Evolutionary conservation across 2,888 invertebrate species (phyloP).

Genomic region (Campaea margaritaria): DNA sequence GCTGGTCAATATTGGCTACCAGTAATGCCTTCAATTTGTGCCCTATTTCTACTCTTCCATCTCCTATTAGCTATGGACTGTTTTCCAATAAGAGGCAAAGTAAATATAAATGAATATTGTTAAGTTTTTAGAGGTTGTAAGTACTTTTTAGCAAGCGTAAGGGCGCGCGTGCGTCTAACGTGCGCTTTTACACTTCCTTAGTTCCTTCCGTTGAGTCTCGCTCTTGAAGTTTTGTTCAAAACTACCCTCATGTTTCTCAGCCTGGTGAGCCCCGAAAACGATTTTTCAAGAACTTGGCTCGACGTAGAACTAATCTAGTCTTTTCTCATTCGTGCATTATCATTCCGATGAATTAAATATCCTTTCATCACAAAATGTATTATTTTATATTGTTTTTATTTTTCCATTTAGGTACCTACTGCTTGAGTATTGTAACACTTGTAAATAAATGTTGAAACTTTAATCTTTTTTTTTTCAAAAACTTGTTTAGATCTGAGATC

Average conservation of each 20-base stretch:
- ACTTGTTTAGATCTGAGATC: conserved; percentile 16
- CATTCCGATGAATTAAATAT: conserved; percentile 7
- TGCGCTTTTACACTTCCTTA: conserved; percentile 70
- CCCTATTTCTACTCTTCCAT: conserved; percentile 18
- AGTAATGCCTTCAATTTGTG: conserved; percentile 18
- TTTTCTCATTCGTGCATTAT: conserved; percentile 52
- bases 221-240: conserved; percentile 42
- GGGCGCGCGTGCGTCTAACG: conserved; percentile 69
- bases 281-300: conserved; percentile 59
- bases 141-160: conserved; percentile 53
- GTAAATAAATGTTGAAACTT: conserved; percentile 22
- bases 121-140: conserved; percentile 48
- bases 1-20: conserved; percentile 3
- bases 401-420: background rate
- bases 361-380: conserved; percentile 13
- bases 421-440: conserved; percentile 8
- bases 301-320: conserved; percentile 83
- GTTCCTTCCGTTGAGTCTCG: conserved; percentile 74
- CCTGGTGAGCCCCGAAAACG: conserved; percentile 4
- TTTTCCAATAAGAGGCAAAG: conserved; percentile 41
- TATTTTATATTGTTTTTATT: background rate
- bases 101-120: conserved; percentile 31
- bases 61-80: conserved; percentile 16
- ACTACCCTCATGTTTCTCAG: conserved; percentile 9
- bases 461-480: conserved; percentile 2